Percentiles rank a stretch among this genome's conserved stretches.
Conservation (phyloP, 2,797 vertebrate species). For the Phalloptychus januarius region DNA sequence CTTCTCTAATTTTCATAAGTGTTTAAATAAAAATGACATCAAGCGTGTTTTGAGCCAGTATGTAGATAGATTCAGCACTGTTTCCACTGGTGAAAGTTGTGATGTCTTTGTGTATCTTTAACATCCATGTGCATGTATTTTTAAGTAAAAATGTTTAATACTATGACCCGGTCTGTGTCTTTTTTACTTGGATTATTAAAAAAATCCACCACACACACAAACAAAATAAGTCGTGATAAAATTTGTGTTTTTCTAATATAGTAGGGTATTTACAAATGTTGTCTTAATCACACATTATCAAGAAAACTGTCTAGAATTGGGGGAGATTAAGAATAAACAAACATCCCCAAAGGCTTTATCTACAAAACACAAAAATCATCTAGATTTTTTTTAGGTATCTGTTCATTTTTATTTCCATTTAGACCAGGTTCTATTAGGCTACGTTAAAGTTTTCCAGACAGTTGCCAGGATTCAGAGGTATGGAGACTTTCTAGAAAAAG, state of each 20-base stretch:
- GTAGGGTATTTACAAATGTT: background rate
- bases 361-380: background rate
- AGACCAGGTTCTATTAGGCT: background rate
- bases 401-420: background rate
- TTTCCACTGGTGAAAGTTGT: conserved; percentile 83
- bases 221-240: background rate
- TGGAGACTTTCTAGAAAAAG: background rate
- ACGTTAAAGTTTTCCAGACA: background rate
- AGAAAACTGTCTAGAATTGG: background rate
- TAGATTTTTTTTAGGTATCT: background rate
- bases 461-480: background rate
- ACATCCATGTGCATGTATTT: conserved; percentile 74
- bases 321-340: background rate
- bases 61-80: conserved; percentile 39
- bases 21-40: conserved; percentile 2
- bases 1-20: conserved; percentile 25
- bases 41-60: conserved; percentile 16
- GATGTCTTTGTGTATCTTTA: conserved; percentile 61
- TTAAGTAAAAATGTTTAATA: conserved; percentile 71
- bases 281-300: background rate
- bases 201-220: background rate
- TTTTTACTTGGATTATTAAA: conserved; percentile 39
- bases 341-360: background rate
- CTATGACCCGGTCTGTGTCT: conserved; percentile 57
- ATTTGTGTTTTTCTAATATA: background rate